Evolutionary conservation across 2,797 vertebrate genomes (phyloP), one percentile per base, ranked within the genome.

Genomic region (Notoglanidium macrostoma): DNA sequence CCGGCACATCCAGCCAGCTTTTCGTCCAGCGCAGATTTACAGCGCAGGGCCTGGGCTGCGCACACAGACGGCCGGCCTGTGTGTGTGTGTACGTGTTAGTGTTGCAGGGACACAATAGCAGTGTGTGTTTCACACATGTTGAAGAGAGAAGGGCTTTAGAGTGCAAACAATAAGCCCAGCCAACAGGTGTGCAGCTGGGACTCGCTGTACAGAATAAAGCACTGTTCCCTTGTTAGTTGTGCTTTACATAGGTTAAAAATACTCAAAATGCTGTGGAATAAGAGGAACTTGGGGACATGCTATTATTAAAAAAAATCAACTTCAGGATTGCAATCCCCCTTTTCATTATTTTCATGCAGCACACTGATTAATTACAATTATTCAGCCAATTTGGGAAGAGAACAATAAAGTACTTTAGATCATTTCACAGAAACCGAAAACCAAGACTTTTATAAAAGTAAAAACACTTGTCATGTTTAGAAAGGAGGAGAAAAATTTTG

Each of bases 1-100:
- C 77, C 86, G 78, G 89, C 85, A 67, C 89, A 86, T 92, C 89
- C 86, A 91, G 90, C 80, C 67, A 89, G 82, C 89, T 93, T 93
- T 74, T 90, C 89, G 90, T 88, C 90, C 89, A 78, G 85, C 65
- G 2, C 91, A 90, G 92, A 94, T 94, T 94, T 94, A 94, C 91
- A 86, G 91, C 88, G 86, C 88, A 88, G 87, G 46, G 90, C 82
- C 81, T 68, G 90, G 86, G 68, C 29, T 57, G 54, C 55, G 59
- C 21, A 80, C 77, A 40, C 21, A 44, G 55, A 26, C 32, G 5
- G 32, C 32, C 32, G 32, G 32, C 54, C 29, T 81, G 87, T 46
- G 57, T 82, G 67, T 54, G 79, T 83, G 76, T 86, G 68, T 88
- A 57, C 55, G 85, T 85, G 26, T 80, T 65, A 26, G 81, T 67